These are phyloP conservation scores for Diarsia rubi DNA, from an alignment of 2,888 invertebrate species.

Conservation along the genomic window DNA sequence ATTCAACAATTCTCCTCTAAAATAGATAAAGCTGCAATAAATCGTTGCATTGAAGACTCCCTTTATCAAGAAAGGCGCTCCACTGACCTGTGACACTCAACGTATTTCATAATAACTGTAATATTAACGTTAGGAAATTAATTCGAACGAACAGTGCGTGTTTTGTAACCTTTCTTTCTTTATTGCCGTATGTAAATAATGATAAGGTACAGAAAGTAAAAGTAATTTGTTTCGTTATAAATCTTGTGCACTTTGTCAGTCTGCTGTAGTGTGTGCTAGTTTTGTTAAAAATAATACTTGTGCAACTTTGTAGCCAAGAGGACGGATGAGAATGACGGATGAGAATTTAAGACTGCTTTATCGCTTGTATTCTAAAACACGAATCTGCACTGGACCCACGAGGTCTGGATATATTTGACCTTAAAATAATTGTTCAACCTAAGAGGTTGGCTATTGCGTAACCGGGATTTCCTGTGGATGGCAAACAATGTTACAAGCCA, in stretches of 20 bases:
- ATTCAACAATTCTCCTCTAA: slow-evolving; percentile 46
- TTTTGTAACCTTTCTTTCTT: slow-evolving; percentile 52
- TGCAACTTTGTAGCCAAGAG: background rate
- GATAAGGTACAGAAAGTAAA: slow-evolving; percentile 28
- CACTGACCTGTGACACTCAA: slow-evolving; percentile 64
- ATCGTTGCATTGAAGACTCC: slow-evolving; percentile 58
- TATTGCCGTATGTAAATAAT: slow-evolving; percentile 2
- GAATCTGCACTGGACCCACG: background rate
- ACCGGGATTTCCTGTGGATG: no score
- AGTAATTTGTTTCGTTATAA: slow-evolving; percentile 12
- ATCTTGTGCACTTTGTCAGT: slow-evolving; percentile 1
- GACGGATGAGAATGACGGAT: background rate
- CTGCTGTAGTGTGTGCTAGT: background rate
- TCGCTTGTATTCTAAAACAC: background rate
- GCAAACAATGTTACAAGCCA: no score
- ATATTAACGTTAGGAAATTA: slow-evolving; percentile 51
- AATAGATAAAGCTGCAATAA: slow-evolving; percentile 64
- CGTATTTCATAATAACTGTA: slow-evolving; percentile 70
- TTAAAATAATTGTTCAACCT: no score
- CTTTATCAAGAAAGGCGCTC: slow-evolving; percentile 74
- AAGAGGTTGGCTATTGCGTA: no score
- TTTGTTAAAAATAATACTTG: background rate
- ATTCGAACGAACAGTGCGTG: slow-evolving; percentile 51
- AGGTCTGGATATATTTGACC: no score
- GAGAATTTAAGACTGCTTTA: background rate